A percentile compares a stretch with the other conserved stretches of the same genome.
These are phyloP conservation scores for Ophioderma brevispina DNA, from an alignment of 35 echinoderm and acorn worm genomes.

Conservation along the genomic window DNA sequence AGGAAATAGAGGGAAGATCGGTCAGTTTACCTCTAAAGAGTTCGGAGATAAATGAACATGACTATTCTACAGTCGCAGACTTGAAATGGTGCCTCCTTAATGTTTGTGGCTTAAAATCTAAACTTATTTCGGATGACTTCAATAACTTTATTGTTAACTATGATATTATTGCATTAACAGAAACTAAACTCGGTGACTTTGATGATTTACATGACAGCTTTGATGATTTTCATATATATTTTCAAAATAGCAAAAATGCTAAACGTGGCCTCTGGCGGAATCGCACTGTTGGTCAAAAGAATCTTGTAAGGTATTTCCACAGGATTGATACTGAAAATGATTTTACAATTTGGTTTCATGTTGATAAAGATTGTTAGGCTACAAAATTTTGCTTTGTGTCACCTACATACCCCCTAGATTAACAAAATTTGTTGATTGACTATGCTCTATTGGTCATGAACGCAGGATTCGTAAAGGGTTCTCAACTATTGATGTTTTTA, in stretches of 20 bases:
- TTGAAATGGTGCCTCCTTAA: too few species aligned
- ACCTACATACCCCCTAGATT: background rate
- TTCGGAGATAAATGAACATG: too few species aligned
- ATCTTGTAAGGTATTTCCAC: background rate
- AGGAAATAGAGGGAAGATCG: too few species aligned
- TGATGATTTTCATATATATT: background rate
- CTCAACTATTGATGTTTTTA: slow-evolving; percentile 1
- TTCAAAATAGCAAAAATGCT: background rate
- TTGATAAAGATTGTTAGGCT: background rate
- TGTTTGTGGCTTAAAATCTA: too few species aligned
- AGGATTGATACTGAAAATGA: background rate
- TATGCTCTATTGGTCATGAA: background rate
- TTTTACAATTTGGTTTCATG: background rate
- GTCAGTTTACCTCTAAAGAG: too few species aligned
- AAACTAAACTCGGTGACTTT: too few species aligned
- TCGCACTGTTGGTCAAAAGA: background rate
- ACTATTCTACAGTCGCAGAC: too few species aligned
- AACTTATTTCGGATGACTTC: too few species aligned
- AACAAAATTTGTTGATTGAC: background rate
- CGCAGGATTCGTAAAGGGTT: background rate
- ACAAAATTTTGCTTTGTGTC: background rate
- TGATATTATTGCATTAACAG: too few species aligned
- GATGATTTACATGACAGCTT: background rate
- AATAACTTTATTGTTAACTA: too few species aligned
- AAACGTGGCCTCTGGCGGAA: background rate